Evolutionary conservation across 1,140 invertebrate genomes (phyloP).

Genomic region (Phortica variegata): DNA sequence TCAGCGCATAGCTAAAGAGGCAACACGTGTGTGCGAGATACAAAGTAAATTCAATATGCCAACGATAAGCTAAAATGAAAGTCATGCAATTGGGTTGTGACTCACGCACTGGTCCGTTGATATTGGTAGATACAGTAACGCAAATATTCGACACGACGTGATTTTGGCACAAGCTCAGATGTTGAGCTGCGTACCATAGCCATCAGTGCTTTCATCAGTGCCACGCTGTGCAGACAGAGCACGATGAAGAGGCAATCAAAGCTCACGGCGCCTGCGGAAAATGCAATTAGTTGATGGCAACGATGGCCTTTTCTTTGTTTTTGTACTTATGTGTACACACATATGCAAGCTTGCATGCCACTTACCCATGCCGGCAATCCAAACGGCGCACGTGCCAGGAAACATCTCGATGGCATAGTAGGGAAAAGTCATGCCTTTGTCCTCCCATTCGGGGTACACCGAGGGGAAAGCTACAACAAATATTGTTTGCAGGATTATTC

Average conservation of each 20-base stretch:
- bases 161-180: slow-evolving; percentile 26
- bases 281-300: background rate
- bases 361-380: slow-evolving; percentile 43
- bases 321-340: too few relatives aligned
- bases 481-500: too few relatives aligned
- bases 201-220: slow-evolving; percentile 31
- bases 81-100: too few relatives aligned
- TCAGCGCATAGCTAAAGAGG: slow-evolving; percentile 19
- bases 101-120: slow-evolving; percentile 31
- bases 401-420: slow-evolving; percentile 40
- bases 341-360: slow-evolving; percentile 1
- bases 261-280: slow-evolving; percentile 30
- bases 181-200: slow-evolving; percentile 35
- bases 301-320: too few relatives aligned
- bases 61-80: too few relatives aligned
- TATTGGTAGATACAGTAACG: slow-evolving; percentile 45
- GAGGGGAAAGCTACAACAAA: slow-evolving; percentile 31
- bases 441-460: slow-evolving; percentile 34
- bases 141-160: slow-evolving; percentile 34
- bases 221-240: slow-evolving; percentile 37
- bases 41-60: background rate
- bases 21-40: background rate
- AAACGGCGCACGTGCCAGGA: slow-evolving; percentile 24
- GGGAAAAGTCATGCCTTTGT: slow-evolving; percentile 38
- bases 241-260: slow-evolving; percentile 49